Evolutionary conservation across 2,888 invertebrate genomes (phyloP).

Genomic region (Lysandra coridon): DNA sequence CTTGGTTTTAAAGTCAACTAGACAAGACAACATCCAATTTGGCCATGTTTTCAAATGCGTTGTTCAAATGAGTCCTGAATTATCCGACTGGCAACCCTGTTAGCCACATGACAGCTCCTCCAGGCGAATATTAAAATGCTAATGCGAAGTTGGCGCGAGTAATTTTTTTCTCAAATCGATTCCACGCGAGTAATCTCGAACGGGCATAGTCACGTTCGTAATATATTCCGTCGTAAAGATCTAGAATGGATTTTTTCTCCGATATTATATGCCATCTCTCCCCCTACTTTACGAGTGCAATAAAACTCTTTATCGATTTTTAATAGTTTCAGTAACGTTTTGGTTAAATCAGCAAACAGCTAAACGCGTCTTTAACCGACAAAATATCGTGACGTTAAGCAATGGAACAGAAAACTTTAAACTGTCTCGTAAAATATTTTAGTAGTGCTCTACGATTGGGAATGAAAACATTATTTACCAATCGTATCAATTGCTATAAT

Average conservation of each 20-base stretch:
- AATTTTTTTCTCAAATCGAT: conserved; percentile 59
- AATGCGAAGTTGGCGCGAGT: conserved; percentile 57
- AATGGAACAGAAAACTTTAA: too few species aligned
- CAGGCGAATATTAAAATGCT: conserved; percentile 77
- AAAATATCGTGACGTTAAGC: not conserved
- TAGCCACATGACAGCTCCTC: conserved; percentile 67
- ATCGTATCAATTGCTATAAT: too few species aligned
- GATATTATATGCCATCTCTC: conserved; percentile 59
- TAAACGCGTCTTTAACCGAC: conserved; percentile 35
- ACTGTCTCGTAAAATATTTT: too few species aligned
- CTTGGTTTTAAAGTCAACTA: too few species aligned
- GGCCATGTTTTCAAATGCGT: not conserved
- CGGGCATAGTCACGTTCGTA: conserved; percentile 66
- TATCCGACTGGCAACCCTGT: conserved; percentile 21
- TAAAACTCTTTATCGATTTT: conserved; percentile 65
- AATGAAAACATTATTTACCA: too few species aligned
- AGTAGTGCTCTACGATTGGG: too few species aligned
- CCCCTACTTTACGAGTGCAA: conserved; percentile 50
- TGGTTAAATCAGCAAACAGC: conserved; percentile 40
- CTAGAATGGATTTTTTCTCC: conserved; percentile 64
- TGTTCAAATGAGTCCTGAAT: not conserved
- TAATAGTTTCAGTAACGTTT: conserved; percentile 52
- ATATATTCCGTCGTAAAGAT: conserved; percentile 71
- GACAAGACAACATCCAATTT: not conserved
- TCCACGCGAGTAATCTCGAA: conserved; percentile 57